Evolutionary conservation across 2,797 vertebrate genomes (phyloP), one percentile per base, ranked within the genome.

Genomic region (Melanotaenia pygmaea): DNA sequence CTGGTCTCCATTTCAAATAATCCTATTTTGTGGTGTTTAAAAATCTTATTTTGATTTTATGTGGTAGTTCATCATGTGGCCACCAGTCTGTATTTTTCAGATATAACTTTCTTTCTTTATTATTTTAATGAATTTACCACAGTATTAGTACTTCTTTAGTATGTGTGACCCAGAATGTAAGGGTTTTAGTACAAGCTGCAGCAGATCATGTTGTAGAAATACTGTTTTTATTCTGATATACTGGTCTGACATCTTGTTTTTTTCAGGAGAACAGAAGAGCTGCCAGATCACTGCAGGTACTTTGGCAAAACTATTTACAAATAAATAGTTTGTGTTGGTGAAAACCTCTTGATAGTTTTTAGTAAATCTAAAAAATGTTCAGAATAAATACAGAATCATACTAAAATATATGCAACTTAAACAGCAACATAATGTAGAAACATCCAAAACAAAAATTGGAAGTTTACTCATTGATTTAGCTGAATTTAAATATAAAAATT

Each of bases 241-340:
- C 10, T 47, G 10, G 2, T 62, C 62, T 26, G 22, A 9, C 3
- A 20, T 45, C 62, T 38, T 81, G 28, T 70, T 13, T 83, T 85
- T 14, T 87, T 67, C 74, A 92, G 90, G 9, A 84, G 38, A 51
- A 40, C 47, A 40, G 51, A 18, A 67, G 35, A 67, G 76, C 65
- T 66, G 47, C 64, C 62, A 88, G 62, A 75, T 28, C 64, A 30
- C 37, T 89, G 40, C 81, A 88, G 90, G 92, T 92, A 91, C 35
- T 70, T 58, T 2, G 4, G 1, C 57, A 14, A 70, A 64, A 63
- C 8, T 0, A 14, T 62, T 71, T 30, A 28, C 20, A 38, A 0
- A 56, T 16, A 57, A 2, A 26, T 1, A 37, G 14, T 38, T 59
- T 11, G 58, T 45, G 1, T 34, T 10, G 1, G 14, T 67, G 6